phyloP scores from a whole-genome alignment of 2,113 vertebrate genomes.

The Abramis brama region DNA sequence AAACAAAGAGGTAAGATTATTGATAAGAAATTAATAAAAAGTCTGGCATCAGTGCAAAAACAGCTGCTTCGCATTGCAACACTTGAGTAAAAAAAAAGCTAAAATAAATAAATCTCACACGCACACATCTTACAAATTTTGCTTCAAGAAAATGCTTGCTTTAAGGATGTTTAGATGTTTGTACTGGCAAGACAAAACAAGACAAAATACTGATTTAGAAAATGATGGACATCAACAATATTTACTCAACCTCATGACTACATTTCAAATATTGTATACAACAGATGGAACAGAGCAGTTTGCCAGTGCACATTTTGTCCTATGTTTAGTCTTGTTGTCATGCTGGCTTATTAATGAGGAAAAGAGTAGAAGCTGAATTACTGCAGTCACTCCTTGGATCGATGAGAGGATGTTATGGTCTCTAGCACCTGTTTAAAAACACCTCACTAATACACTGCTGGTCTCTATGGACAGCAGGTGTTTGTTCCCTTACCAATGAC shows the following conservation, averaged over 20 bases:
- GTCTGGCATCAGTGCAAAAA: background rate
- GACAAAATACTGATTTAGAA: background rate
- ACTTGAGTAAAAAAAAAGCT: background rate
- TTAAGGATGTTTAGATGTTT: background rate
- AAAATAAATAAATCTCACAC: background rate
- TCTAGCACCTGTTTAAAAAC: conserved; percentile 21
- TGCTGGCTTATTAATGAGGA: conserved; percentile 14
- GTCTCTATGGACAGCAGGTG: background rate
- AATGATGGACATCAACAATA: background rate
- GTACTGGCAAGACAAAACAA: background rate
- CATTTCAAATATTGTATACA: background rate
- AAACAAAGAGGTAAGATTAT: background rate
- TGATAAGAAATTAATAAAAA: background rate
- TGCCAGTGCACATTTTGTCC: background rate
- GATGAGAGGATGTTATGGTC: background rate
- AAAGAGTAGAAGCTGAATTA: background rate
- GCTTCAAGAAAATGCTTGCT: background rate
- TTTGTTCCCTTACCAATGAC: conserved; percentile 29
- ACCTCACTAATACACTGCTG: background rate
- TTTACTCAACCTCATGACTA: background rate
- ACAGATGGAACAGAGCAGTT: background rate
- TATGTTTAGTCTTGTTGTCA: conserved; percentile 9
- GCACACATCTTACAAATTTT: too few relatives aligned
- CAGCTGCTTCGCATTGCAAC: background rate
- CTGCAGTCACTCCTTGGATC: background rate